These are phyloP conservation scores for Tachuris rubrigastra DNA, from an alignment of 2,113 vertebrate species.

Conservation along the genomic window DNA sequence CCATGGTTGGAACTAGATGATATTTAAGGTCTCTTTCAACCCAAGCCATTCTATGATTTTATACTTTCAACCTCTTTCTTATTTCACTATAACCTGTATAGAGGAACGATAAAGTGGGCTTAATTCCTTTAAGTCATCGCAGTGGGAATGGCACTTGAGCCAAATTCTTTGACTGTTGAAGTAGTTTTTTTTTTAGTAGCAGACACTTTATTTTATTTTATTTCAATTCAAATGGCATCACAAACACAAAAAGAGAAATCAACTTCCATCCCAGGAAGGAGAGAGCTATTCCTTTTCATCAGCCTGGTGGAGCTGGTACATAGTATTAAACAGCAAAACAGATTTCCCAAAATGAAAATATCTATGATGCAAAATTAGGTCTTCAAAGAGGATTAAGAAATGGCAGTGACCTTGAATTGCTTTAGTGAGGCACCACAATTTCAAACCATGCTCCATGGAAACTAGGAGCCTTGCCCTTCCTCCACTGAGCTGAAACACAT, in stretches of 20 bases:
- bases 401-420: neutral
- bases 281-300: neutral
- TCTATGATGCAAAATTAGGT: neutral
- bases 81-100: neutral
- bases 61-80: neutral
- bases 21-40: neutral
- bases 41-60: neutral
- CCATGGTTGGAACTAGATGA: neutral
- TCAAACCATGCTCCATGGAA: neutral
- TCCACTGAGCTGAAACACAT: neutral
- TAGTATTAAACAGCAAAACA: neutral
- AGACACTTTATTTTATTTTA: neutral
- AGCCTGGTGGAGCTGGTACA: neutral
- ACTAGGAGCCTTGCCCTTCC: neutral
- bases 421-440: neutral
- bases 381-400: neutral
- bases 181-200: neutral
- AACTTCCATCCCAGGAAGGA: neutral
- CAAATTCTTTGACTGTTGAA: neutral
- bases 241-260: neutral
- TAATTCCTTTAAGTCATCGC: neutral
- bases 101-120: neutral
- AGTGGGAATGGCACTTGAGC: neutral
- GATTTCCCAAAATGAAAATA: neutral
- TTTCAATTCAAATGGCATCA: neutral